phyloP scores from a whole-genome alignment of 2,888 invertebrate genomes.

The Drosophila helvetica region DNA sequence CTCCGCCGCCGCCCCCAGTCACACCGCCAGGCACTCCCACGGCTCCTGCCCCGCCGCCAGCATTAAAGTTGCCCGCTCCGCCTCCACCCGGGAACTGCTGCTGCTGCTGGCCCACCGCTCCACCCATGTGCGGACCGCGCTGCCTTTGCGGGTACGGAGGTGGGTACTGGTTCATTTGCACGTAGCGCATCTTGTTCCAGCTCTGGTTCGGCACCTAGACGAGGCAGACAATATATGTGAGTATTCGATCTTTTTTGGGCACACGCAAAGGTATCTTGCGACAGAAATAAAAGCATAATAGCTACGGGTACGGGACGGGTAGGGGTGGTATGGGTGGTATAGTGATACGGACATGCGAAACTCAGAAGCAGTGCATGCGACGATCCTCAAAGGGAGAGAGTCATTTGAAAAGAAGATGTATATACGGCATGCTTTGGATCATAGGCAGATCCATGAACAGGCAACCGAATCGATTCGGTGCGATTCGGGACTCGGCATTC shows the following conservation, averaged over 20 bases:
- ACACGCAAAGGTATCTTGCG: no score
- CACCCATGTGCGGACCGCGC: conserved; percentile 83
- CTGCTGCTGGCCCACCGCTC: conserved; percentile 59
- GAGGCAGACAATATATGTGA: neutral
- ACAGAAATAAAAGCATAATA: no score
- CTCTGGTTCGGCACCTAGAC: conserved; percentile 79
- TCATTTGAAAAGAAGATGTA: no score
- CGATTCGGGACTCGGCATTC: no score
- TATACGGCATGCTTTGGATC: no score
- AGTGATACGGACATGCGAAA: no score
- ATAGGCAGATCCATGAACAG: no score
- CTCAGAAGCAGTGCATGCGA: no score
- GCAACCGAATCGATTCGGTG: no score
- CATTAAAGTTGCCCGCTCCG: conserved; percentile 73
- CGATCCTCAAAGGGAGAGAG: no score
- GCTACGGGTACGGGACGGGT: no score
- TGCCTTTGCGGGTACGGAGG: conserved; percentile 83
- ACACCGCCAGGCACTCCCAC: conserved; percentile 60
- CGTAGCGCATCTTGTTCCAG: conserved; percentile 85
- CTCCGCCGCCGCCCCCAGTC: conserved; percentile 81
- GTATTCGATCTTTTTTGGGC: neutral
- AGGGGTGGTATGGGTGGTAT: no score
- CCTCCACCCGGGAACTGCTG: conserved; percentile 64
- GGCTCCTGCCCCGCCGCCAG: conserved; percentile 71
- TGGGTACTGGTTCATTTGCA: conserved; percentile 82